These are phyloP conservation scores for Malacoctenus gilli DNA, from an alignment of 2,797 vertebrate genomes.

Conservation along the genomic window DNA sequence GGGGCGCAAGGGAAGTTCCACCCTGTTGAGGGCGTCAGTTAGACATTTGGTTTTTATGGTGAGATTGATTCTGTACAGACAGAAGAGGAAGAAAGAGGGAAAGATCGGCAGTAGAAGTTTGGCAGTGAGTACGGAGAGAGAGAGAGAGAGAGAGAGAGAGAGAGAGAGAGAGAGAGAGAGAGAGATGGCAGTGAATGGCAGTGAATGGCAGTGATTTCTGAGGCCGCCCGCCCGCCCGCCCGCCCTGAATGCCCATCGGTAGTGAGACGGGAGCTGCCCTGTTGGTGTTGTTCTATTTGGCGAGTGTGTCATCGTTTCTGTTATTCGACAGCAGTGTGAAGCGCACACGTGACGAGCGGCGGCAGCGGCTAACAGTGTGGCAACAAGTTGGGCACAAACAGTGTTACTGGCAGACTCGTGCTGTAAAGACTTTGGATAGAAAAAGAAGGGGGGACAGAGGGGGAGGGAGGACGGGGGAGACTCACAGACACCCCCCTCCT, in stretches of 20 bases:
- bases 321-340: constrained; percentile 34
- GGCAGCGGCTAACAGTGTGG: constrained; percentile 33
- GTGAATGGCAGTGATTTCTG: constrained; percentile 64
- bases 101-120: background rate
- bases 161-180: background rate
- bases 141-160: background rate
- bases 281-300: too few species aligned
- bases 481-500: background rate
- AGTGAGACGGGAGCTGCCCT: too few species aligned
- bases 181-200: constrained; percentile 2
- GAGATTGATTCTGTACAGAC: constrained; percentile 39
- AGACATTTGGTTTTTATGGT: constrained; percentile 30
- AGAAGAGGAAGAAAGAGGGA: background rate
- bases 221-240: constrained; percentile 49
- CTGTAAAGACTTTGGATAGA: constrained; percentile 64
- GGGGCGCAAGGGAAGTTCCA: constrained; percentile 24
- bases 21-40: constrained; percentile 22
- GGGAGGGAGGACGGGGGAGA: constrained; percentile 35
- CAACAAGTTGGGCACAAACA: constrained; percentile 57
- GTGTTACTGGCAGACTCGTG: constrained; percentile 71
- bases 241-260: too few species aligned
- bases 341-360: constrained; percentile 21
- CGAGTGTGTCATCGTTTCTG: constrained; percentile 11
- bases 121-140: too few species aligned
- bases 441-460: constrained; percentile 43